phyloP scores from a whole-genome alignment of 2,888 invertebrate genomes.

The Nesidiocoris tenuis region DNA sequence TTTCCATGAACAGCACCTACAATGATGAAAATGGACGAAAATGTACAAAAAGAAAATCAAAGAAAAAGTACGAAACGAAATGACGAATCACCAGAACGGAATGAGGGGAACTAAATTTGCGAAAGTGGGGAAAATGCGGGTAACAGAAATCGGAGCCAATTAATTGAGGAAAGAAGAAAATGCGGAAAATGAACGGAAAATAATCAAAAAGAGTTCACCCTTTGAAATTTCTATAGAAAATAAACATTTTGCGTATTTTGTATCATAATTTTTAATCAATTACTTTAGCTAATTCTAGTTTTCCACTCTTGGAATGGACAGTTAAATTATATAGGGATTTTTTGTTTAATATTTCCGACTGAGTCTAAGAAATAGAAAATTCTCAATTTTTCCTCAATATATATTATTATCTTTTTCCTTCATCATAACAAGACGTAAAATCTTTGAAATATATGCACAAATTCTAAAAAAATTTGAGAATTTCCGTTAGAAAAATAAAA shows the following conservation, averaged over 20 bases:
- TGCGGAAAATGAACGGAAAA: not conserved
- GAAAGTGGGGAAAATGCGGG: not conserved
- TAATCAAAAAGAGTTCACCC: constrained; percentile 40
- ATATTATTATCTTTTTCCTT: constrained; percentile 36
- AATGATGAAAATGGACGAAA: constrained; percentile 16
- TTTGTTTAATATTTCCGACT: constrained; percentile 32
- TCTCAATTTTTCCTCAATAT: constrained; percentile 45
- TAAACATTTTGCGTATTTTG: constrained; percentile 28
- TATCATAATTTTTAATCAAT: constrained; percentile 30
- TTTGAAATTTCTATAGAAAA: constrained; percentile 30
- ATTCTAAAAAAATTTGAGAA: constrained; percentile 46
- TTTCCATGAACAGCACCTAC: constrained; percentile 26
- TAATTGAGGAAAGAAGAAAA: not conserved
- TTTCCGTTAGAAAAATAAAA: constrained; percentile 48
- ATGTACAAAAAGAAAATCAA: constrained; percentile 5
- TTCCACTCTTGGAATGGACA: constrained; percentile 48
- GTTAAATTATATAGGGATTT: constrained; percentile 44
- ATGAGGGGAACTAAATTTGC: not conserved
- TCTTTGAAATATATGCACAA: constrained; percentile 45
- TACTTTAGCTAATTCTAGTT: constrained; percentile 38
- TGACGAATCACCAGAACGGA: not conserved
- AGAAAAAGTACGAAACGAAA: not conserved
- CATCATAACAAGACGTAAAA: constrained; percentile 42
- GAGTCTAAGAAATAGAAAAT: constrained; percentile 47
- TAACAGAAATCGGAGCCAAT: no score